These are phyloP conservation scores for Anhinga rufa DNA, from an alignment of 2,113 vertebrate species.

Conservation along the genomic window DNA sequence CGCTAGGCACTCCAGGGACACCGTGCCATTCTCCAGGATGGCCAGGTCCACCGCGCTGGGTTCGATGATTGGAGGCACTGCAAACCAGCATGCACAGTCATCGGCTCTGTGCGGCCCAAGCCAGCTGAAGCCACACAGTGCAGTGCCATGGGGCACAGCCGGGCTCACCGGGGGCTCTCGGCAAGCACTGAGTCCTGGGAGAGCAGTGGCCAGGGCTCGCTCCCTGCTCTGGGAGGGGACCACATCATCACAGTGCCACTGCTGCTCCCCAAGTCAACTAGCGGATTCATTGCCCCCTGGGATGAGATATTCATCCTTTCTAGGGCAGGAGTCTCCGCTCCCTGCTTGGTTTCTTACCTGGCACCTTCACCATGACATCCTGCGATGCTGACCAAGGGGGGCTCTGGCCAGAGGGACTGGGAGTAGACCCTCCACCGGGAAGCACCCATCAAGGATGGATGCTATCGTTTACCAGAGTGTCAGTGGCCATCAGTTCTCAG, in stretches of 20 bases:
- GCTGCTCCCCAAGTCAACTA: background rate
- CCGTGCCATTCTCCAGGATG: conserved; percentile 32
- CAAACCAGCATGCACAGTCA: background rate
- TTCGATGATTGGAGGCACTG: conserved; percentile 74
- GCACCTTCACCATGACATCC: conserved; percentile 67
- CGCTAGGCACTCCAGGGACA: conserved; percentile 69
- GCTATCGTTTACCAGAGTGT: background rate
- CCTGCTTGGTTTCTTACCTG: conserved; percentile 64
- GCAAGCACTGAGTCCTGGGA: background rate
- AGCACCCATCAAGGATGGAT: background rate
- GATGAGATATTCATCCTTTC: background rate
- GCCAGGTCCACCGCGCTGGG: conserved; percentile 46
- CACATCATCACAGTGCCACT: background rate
- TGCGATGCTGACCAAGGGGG: background rate
- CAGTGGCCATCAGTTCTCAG: background rate
- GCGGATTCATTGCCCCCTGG: background rate
- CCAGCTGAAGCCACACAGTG: fast-evolving
- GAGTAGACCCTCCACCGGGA: background rate
- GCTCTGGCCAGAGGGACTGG: background rate
- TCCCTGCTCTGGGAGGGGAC: fast-evolving
- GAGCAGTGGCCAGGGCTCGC: fast-evolving
- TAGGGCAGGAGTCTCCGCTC: fast-evolving
- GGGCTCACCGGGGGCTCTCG: fast-evolving
- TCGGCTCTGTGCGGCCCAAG: fast-evolving
- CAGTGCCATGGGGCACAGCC: fast-evolving